Percentiles rank a stretch among this genome's conserved stretches.
phyloP scores from a whole-genome alignment of 2,888 invertebrate genomes.

The Aquatica leii region DNA sequence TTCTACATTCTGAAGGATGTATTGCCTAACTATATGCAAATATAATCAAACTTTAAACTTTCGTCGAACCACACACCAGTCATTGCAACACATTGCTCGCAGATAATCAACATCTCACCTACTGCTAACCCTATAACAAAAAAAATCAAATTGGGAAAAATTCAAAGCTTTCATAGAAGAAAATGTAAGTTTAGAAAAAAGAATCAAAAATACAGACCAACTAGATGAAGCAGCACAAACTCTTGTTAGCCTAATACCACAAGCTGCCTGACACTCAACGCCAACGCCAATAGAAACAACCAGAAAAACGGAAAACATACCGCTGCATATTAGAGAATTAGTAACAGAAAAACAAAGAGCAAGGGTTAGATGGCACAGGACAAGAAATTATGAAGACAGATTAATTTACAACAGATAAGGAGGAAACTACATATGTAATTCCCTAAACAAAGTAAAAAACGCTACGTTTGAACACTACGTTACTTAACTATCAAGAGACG shows the following conservation, averaged over 20 bases:
- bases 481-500: neutral
- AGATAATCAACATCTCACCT: neutral
- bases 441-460: no score
- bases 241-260: neutral
- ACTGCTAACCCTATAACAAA: neutral
- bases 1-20: no score
- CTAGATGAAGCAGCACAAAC: no score
- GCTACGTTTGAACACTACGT: no score
- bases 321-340: neutral
- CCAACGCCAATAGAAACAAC: neutral
- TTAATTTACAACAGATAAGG: neutral
- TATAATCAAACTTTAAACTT: no score
- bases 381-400: slow-evolving; percentile 4
- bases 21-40: no score
- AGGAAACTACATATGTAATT: no score
- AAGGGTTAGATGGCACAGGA: slow-evolving; percentile 12
- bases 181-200: no score
- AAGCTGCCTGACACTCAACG: neutral
- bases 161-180: no score
- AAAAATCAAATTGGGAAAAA: neutral
- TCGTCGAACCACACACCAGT: neutral
- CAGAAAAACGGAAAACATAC: no score
- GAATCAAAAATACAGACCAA: no score
- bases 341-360: slow-evolving; percentile 12
- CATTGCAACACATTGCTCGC: neutral